A percentile compares a stretch with the other conserved stretches of the same genome.
Evolutionary conservation across 2,888 invertebrate genomes (phyloP).

Genomic region (Drosophila affinis): DNA sequence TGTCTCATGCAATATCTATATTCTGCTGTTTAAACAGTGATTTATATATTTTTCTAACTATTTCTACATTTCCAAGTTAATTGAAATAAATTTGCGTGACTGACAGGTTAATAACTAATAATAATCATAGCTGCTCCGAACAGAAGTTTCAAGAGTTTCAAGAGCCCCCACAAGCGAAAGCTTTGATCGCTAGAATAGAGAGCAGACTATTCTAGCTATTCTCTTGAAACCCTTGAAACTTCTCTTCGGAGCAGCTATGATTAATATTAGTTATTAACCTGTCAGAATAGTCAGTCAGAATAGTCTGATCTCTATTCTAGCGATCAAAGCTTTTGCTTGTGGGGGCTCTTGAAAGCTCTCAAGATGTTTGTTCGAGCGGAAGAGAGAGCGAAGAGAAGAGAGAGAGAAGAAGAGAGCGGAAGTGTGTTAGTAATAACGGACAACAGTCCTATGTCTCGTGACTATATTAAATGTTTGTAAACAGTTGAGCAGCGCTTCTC

Average conservation of each 20-base stretch:
- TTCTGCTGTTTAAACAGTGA: neutral
- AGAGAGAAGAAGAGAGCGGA: too few relatives aligned
- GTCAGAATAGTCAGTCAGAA: too few relatives aligned
- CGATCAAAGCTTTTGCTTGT: neutral
- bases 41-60: neutral
- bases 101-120: neutral
- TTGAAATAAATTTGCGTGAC: neutral
- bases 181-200: neutral
- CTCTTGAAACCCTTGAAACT: neutral
- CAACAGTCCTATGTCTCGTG: neutral
- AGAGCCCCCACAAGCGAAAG: neutral
- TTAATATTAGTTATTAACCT: neutral
- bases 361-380: neutral
- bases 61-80: neutral
- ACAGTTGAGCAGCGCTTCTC: neutral
- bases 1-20: neutral
- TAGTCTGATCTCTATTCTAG: neutral
- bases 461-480: neutral
- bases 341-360: neutral
- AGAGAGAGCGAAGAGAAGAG: too few relatives aligned
- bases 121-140: neutral
- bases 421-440: neutral
- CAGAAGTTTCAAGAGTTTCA: too few relatives aligned
- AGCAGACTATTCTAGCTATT: too few relatives aligned
- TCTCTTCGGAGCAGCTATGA: neutral